These are phyloP conservation scores for Lasius fuliginosus DNA, from an alignment of 2,888 invertebrate genomes.

Conservation along the genomic window DNA sequence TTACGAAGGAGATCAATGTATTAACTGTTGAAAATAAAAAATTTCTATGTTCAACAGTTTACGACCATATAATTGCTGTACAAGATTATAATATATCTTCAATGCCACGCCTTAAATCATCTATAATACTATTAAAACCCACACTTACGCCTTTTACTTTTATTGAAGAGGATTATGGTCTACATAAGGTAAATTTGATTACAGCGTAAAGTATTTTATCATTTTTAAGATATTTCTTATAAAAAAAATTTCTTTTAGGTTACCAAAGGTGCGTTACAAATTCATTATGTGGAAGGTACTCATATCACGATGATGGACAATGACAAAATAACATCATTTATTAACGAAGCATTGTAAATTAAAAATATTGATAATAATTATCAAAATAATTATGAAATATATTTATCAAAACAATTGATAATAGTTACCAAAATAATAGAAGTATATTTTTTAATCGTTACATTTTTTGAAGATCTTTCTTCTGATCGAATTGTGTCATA, in stretches of 20 bases:
- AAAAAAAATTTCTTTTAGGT: constrained; percentile 1
- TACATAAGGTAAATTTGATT: neutral
- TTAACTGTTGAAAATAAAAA: neutral
- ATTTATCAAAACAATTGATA: too few species aligned
- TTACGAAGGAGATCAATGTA: neutral
- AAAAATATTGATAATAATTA: too few species aligned
- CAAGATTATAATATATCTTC: neutral
- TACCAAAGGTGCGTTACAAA: neutral
- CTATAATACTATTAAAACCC: neutral
- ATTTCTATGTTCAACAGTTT: constrained; percentile 76
- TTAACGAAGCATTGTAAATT: constrained; percentile 13
- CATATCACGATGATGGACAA: constrained; percentile 22
- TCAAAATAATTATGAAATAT: too few species aligned
- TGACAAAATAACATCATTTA: neutral
- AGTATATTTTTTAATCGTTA: too few species aligned
- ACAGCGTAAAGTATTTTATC: neutral
- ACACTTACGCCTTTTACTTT: neutral
- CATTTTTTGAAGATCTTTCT: too few species aligned
- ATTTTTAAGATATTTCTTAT: neutral
- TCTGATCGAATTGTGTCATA: too few species aligned
- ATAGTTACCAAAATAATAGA: too few species aligned
- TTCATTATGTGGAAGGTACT: constrained; percentile 18
- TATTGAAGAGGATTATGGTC: constrained; percentile 1
- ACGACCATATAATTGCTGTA: neutral
- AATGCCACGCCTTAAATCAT: neutral